Base-by-base conservation (phyloP, 2,797 vertebrate species). In the Oceanodroma leucorhoa region DNA sequence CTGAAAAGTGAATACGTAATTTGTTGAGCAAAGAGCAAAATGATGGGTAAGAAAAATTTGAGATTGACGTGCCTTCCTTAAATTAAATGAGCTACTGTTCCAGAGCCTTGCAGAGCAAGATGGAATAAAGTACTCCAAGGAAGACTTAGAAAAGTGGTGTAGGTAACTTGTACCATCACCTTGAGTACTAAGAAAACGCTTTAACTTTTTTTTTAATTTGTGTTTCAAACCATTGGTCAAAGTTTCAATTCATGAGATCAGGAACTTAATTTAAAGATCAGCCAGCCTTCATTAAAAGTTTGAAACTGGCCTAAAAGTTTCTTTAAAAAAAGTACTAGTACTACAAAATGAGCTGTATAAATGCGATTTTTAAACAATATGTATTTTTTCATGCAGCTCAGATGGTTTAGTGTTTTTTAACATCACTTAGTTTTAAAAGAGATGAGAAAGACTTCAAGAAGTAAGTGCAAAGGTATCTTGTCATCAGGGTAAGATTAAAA, bases 161-260 rank as follows among this genome's bases (percentile, higher is more conserved):
- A 83, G 75, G 4, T 64, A 73, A 23, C 17, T 93, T 93, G 86
- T 73, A 50, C 69, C 88, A 65, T 95, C 94, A 30, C 38, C 36
- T 23, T 46, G 82, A 94, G 71, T 69, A 54, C 32, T 54, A 64
- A 89, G 80, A 66, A 92, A 46, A 69, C 48, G 81, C 86, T 93
- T 71, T 69, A 60, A 62, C 23, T 78, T 66, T 60, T 92, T 92
- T 92, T 94, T 53, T 32, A 60, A 50, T 88, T 86, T 88, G 57
- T 78, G 67, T 96, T 91, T 90, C 43, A 64, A 82, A 51, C 45
- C 57, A 40, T 91, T 94, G 77, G 78, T 92, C 76, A 75, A 11
- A 73, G 48, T 69, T 94, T 92, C 80, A 95, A 66, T 79, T 89
- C 46, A 38, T 78, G 72, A 90, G 65, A 75, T 95, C 82, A 62